Conservation (phyloP, 2,888 invertebrate species). For the Argyresthia albistria region DNA sequence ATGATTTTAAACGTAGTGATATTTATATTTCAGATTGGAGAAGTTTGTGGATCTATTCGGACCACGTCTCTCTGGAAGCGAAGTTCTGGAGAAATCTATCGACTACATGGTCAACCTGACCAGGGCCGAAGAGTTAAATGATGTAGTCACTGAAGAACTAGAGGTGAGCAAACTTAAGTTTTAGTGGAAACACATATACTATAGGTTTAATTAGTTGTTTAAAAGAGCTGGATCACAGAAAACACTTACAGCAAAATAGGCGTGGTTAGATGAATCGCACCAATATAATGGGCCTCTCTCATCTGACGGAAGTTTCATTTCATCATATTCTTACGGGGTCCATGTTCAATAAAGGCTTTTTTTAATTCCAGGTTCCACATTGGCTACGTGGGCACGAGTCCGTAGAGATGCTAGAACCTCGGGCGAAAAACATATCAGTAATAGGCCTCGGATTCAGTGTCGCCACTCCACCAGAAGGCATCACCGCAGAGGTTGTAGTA, state of each 20-base stretch:
- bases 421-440: conserved; percentile 73
- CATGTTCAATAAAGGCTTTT: neutral
- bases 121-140: conserved; percentile 42
- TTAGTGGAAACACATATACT: too few species aligned
- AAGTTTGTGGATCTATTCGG: conserved; percentile 74
- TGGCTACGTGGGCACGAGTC: conserved; percentile 78
- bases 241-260: too few species aligned
- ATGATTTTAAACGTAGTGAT: neutral
- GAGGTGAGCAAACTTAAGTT: conserved; percentile 26
- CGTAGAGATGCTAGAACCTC: conserved; percentile 75
- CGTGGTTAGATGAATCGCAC: too few species aligned
- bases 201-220: too few species aligned
- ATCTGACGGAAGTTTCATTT: too few species aligned
- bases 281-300: too few species aligned
- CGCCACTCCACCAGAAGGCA: conserved; percentile 80
- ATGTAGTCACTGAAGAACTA: conserved; percentile 81
- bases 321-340: too few species aligned
- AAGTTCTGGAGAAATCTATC: conserved; percentile 76
- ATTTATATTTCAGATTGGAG: conserved; percentile 34
- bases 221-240: too few species aligned
- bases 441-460: conserved; percentile 81
- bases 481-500: conserved; percentile 80
- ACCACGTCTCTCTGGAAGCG: conserved; percentile 74
- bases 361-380: conserved; percentile 41
- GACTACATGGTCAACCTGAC: conserved; percentile 73